A percentile compares a stretch with the other conserved stretches of the same genome.
Evolutionary conservation across 2,888 invertebrate genomes (phyloP).

Genomic region (Anticlea derivata): DNA sequence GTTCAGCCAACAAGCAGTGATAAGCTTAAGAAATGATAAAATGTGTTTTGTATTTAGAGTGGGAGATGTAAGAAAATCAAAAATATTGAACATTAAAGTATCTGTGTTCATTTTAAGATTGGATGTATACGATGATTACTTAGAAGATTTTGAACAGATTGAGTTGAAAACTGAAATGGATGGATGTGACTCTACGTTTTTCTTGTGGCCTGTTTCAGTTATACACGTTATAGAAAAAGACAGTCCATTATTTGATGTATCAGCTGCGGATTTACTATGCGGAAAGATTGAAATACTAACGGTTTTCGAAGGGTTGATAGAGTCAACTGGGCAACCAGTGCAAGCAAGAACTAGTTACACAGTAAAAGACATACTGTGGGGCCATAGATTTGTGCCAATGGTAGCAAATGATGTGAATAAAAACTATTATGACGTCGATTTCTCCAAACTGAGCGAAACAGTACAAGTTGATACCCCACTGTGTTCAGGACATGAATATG

Average conservation of each 20-base stretch:
- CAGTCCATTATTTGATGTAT: slow-evolving; percentile 95
- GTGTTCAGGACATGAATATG: slow-evolving; percentile 89
- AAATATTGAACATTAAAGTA: slow-evolving; percentile 96
- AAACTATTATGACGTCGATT: slow-evolving; percentile 92
- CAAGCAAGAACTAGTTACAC: slow-evolving; percentile 93
- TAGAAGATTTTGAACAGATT: slow-evolving; percentile 91
- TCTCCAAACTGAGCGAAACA: slow-evolving; percentile 93
- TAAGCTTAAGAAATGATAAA: slow-evolving; percentile 93
- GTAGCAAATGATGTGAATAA: slow-evolving; percentile 88
- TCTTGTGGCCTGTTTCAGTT: slow-evolving; percentile 98
- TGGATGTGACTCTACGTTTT: slow-evolving; percentile 94
- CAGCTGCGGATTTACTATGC: slow-evolving; percentile 93
- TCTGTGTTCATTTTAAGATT: slow-evolving; percentile 92
- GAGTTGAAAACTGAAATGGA: slow-evolving; percentile 91
- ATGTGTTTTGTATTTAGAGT: slow-evolving; percentile 95
- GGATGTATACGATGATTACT: slow-evolving; percentile 89
- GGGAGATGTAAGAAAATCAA: slow-evolving; percentile 97
- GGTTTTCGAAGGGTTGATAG: slow-evolving; percentile 94
- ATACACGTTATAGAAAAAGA: slow-evolving; percentile 93
- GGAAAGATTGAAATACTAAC: slow-evolving; percentile 94
- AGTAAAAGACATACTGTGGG: slow-evolving; percentile 92
- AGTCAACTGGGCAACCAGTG: slow-evolving; percentile 93
- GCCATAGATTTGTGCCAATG: slow-evolving; percentile 92
- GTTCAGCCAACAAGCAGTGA: slow-evolving; percentile 94
- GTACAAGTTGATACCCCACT: slow-evolving; percentile 93